Evolutionary conservation across 2,888 invertebrate species (phyloP), one percentile per base, ranked within the genome.

Genomic region (Drosophila limbata): DNA sequence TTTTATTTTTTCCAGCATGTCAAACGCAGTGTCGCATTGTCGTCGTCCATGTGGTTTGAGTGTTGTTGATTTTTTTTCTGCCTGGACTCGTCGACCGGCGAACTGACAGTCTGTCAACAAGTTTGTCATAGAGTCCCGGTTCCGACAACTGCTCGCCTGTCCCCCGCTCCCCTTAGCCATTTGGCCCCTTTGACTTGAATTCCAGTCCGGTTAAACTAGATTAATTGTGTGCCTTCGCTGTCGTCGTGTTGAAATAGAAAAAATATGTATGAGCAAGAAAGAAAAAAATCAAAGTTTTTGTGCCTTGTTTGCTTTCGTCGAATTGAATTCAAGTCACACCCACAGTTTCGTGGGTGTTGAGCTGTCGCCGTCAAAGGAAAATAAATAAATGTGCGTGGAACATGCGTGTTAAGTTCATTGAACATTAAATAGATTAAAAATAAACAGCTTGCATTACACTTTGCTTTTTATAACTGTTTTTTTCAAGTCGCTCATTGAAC

Each of bases 131-230:
- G 84, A 76, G 71, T 73, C 77, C 77, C 71, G 73, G 48, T 57
- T 56, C 51, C 66, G 48, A 53, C 62, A 59, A 63, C 71, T 55
- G 56, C 21, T 25, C 79, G 47, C n/a, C 40, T 42, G 37, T 51
- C 13, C 66, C 65, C 56, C 11, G 33, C 39, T 9, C n/a, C 44
- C 19, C 19, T 28, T 31, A 45, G n/a, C 10, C 21, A 42, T 59
- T 71, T 53, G 48, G 61, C 63, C 63, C 50, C 70, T 64, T 74
- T 81, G 81, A 69, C 81, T 72, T 56, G 50, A 56, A 73, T 84
- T 72, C 33, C 75, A 88, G 84, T 83, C 88, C 89, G 85, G 89
- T 89, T 88, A 86, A 76, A 88, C 85, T 83, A 88, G 89, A 89
- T 89, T 89, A 86, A 89, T 86, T 89, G 89, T 80, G 84, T 83